Evolutionary conservation across 2,888 invertebrate species (phyloP), one percentile per base, ranked within the genome.

Genomic region (Morinoia aosen): DNA sequence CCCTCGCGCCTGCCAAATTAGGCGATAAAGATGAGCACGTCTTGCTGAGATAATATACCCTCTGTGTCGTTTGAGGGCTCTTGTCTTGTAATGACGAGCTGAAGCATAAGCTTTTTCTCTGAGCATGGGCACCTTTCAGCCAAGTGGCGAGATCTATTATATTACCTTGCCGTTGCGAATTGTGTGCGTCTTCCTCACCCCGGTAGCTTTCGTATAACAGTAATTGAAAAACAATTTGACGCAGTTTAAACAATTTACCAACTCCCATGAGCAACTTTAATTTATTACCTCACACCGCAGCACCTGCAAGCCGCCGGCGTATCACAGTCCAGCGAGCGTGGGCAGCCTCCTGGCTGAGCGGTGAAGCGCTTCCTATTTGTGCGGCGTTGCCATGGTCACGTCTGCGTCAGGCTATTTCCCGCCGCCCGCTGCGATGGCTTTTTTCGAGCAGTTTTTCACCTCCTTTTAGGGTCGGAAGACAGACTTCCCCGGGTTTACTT

Each of bases 371-470:
- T 7, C 76, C 25, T 76, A 76, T 76, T 76, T 76, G 76, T 76
- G 76, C 33, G 25, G 76, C 76, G 76, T 76, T 76, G 76, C 76
- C 76, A 76, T 76, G 76, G 76, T 76, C 76, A 76, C 76, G 76
- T 76, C 76, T 0, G 19, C 76, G 76, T 76, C 33, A 76, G 76
- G 76, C 76, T 76, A 33, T 76, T 76, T 76, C 25, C 33, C 76
- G 25, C 76, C 33, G 76, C 25, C 76, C 25, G 8, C 33, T 76
- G 76, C 10, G 25, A 76, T 76, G 76, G 76, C 76, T 16, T 76
- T 76, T 76, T 76, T 33, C 25, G 19, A 48, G 76, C 25, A 33
- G 33, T 76, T 76, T 76, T 76, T 76, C 76, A 76, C 76, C 76
- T 76, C 25, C 25, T 76, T 76, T 76, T 76, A 76, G 76, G 33